Conservation (phyloP, 2,888 invertebrate genomes). For the Idaea biselata region DNA sequence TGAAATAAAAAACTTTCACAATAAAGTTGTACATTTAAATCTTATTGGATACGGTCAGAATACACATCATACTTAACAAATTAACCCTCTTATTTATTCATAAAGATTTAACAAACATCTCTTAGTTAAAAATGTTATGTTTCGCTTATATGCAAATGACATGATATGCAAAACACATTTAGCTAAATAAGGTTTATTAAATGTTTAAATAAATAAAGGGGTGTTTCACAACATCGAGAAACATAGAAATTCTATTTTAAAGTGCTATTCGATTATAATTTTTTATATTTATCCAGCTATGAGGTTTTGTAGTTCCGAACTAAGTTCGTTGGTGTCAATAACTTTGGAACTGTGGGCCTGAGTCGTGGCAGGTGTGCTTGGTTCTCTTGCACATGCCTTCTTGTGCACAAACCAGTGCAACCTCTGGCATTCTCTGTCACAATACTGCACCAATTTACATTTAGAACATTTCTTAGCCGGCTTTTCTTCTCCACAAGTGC, state of each 20-base stretch:
- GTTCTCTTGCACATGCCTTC: conserved; percentile 87
- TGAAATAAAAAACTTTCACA: conserved; percentile 5
- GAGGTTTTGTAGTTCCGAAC: conserved; percentile 75
- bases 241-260: conserved; percentile 17
- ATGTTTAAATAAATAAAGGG: conserved; percentile 6
- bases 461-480: conserved; percentile 96
- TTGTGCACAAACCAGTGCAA: conserved; percentile 96
- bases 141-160: no score
- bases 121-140: no score
- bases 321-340: conserved; percentile 72
- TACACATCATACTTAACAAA: conserved; percentile 21
- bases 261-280: conserved; percentile 18
- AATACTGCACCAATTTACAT: conserved; percentile 96
- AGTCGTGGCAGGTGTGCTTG: conserved; percentile 54
- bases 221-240: conserved; percentile 32
- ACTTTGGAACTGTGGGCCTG: conserved; percentile 42
- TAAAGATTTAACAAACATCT: no score
- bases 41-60: conserved; percentile 28
- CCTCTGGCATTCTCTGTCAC: conserved; percentile 96
- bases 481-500: conserved; percentile 93
- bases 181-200: not conserved
- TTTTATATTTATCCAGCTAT: conserved; percentile 55
- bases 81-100: conserved; percentile 12
- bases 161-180: no score
- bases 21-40: conserved; percentile 24